These are phyloP conservation scores for Sebastes wilsoni DNA, from an alignment of 2,797 vertebrate species.

Conservation along the genomic window DNA sequence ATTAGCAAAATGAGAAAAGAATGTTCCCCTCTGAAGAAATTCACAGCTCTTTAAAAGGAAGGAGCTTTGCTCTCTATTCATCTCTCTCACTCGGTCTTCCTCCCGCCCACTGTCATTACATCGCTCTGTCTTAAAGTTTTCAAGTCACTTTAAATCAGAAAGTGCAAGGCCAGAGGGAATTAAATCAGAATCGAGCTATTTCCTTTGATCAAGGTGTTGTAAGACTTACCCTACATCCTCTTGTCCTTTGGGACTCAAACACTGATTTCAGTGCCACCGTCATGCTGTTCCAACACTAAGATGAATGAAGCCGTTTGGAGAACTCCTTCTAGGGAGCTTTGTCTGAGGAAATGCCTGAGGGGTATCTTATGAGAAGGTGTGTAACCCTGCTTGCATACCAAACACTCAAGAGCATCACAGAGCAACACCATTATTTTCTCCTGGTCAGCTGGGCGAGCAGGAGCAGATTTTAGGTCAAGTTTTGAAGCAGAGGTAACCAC, in stretches of 20 bases:
- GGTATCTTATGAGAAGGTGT: not conserved
- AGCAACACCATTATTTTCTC: not conserved
- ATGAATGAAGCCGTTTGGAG: not conserved
- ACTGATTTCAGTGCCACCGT: not conserved
- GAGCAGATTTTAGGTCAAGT: not conserved
- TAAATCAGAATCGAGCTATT: not conserved
- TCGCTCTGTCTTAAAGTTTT: conserved; percentile 13
- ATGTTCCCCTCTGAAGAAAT: conserved; percentile 55
- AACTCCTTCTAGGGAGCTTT: not conserved
- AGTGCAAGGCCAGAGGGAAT: not conserved
- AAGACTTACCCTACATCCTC: not conserved
- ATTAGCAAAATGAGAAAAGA: conserved; percentile 57
- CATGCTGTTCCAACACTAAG: not conserved
- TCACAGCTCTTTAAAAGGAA: conserved; percentile 32
- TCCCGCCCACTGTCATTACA: not conserved
- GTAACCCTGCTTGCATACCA: not conserved
- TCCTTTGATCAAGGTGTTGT: not conserved
- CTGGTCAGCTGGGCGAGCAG: not conserved
- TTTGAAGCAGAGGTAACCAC: no score
- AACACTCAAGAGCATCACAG: not conserved
- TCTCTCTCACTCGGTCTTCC: not conserved
- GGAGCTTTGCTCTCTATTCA: not conserved
- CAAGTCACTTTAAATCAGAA: conserved; percentile 11
- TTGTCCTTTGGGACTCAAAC: not conserved
- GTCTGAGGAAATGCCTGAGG: not conserved